Conservation (phyloP, 2,888 invertebrate species). For the Tiliacea citrago region DNA sequence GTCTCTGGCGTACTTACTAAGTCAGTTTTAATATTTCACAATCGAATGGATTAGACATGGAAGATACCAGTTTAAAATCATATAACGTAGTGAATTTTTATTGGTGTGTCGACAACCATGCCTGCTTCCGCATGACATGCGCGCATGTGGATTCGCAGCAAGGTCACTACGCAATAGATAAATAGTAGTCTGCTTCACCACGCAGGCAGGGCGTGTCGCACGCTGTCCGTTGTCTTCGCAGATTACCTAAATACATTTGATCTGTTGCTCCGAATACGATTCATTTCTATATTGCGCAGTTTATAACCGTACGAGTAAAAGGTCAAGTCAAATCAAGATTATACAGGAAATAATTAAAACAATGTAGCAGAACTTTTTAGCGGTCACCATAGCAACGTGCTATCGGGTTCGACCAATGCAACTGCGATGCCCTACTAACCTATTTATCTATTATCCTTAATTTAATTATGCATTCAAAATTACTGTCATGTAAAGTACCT, state of each 20-base stretch:
- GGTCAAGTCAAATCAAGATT: conserved; percentile 80
- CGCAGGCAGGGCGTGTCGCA: conserved; percentile 68
- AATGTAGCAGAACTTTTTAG: conserved; percentile 64
- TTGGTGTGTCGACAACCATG: conserved; percentile 62
- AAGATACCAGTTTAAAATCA: conserved; percentile 22
- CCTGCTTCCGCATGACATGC: conserved; percentile 77
- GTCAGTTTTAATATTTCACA: background rate
- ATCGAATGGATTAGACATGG: conserved; percentile 28
- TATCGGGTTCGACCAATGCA: conserved; percentile 60
- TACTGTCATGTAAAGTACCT: background rate
- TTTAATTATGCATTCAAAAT: conserved; percentile 28
- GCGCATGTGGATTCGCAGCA: conserved; percentile 76
- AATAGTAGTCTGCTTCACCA: conserved; percentile 67
- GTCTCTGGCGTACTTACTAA: background rate
- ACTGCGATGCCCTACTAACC: conserved; percentile 80
- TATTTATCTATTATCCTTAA: conserved; percentile 70
- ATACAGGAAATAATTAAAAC: conserved; percentile 72
- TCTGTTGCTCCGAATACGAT: conserved; percentile 67
- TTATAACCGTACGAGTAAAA: conserved; percentile 75
- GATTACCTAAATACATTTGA: conserved; percentile 68
- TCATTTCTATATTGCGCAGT: conserved; percentile 77
- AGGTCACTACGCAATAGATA: conserved; percentile 78
- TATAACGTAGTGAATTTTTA: conserved; percentile 32
- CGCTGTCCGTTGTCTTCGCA: conserved; percentile 57
- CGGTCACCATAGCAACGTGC: conserved; percentile 56